Conservation (phyloP, 2,113 vertebrate species). For the Aptenodytes forsteri region DNA sequence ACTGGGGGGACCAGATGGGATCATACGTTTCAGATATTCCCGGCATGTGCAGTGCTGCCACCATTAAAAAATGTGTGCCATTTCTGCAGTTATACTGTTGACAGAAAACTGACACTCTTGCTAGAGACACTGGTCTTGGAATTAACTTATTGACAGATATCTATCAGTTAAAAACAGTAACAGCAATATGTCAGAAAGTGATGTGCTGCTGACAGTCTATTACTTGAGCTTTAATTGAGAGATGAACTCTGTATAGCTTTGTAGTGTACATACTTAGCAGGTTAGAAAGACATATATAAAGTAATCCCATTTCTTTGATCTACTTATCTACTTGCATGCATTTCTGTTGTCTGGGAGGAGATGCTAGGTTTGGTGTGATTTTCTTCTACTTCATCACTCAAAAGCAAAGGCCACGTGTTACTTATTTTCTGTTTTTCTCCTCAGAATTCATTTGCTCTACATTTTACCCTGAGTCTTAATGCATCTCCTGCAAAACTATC, state of each 20-base stretch:
- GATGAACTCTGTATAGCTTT: not conserved
- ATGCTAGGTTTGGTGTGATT: not conserved
- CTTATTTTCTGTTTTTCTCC: not conserved
- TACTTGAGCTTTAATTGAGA: not conserved
- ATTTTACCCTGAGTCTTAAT: not conserved
- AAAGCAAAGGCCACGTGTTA: not conserved
- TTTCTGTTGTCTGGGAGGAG: not conserved
- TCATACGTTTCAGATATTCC: not conserved
- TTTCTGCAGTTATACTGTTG: not conserved
- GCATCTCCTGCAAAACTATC: not conserved
- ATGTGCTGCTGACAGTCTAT: not conserved
- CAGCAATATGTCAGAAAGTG: not conserved
- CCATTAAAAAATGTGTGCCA: not conserved
- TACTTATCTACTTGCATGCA: not conserved
- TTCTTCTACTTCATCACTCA: not conserved
- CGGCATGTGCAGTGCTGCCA: not conserved
- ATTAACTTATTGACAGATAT: not conserved
- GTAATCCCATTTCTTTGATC: not conserved
- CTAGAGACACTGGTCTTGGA: not conserved
- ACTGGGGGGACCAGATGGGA: not conserved
- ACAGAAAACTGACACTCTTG: conserved; percentile 3
- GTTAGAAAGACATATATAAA: not conserved
- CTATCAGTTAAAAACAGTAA: not conserved
- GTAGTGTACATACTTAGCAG: not conserved
- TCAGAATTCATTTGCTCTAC: not conserved